phyloP scores from a whole-genome alignment of 2,797 vertebrate species.

The Dryobates pubescens region DNA sequence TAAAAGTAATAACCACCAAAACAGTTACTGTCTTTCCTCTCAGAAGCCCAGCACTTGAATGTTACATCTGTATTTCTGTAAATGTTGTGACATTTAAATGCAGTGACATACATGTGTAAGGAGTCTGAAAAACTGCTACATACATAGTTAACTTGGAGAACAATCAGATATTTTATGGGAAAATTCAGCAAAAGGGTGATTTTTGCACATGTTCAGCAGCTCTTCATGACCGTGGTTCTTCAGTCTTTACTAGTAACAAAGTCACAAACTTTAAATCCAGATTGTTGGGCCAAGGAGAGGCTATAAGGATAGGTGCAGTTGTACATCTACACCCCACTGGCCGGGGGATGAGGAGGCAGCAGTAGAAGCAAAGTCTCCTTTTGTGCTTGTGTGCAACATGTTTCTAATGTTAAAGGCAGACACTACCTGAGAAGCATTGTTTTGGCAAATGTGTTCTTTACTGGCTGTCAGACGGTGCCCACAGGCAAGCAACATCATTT shows the following conservation, averaged over 20 bases:
- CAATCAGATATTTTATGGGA: not conserved
- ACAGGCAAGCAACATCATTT: not conserved
- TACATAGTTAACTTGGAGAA: not conserved
- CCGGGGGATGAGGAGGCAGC: not conserved
- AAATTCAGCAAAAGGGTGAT: not conserved
- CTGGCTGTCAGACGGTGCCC: constrained; percentile 6
- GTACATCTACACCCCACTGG: rapidly evolving
- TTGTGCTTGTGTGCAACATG: not conserved
- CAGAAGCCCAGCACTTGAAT: not conserved
- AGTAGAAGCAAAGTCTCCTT: not conserved
- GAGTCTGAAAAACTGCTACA: not conserved
- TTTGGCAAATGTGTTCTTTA: not conserved
- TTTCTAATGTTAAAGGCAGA: not conserved
- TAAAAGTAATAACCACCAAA: not conserved
- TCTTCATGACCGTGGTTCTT: not conserved
- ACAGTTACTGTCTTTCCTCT: not conserved
- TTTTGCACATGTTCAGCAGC: not conserved
- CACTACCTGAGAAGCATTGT: not conserved
- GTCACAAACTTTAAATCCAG: not conserved
- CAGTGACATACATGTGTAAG: not conserved
- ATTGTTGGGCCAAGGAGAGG: not conserved
- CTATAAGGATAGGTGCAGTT: not conserved
- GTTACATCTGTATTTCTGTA: not conserved
- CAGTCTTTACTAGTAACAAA: not conserved
- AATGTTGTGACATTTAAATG: not conserved